Evolutionary conservation across 2,797 vertebrate species (phyloP).

Genomic region (Manis pentadactyla): DNA sequence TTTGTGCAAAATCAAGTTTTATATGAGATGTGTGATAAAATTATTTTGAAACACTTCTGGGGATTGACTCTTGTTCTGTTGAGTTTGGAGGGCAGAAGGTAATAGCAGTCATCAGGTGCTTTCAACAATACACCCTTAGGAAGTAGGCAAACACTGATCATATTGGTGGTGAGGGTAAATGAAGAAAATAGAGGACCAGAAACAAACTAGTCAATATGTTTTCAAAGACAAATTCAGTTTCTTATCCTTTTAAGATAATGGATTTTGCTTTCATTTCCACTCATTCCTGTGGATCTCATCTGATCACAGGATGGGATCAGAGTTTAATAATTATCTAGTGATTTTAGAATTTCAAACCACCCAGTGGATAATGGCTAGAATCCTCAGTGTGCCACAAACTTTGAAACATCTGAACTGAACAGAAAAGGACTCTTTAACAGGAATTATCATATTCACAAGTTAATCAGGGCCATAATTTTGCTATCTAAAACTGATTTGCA

Average conservation of each 20-base stretch:
- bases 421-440: neutral
- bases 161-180: neutral
- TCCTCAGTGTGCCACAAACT: neutral
- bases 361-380: neutral
- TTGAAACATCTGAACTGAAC: neutral
- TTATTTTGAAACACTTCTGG: neutral
- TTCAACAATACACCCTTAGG: neutral
- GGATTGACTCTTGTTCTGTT: neutral
- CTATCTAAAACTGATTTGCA: neutral
- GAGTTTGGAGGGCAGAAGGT: neutral
- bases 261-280: neutral
- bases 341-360: neutral
- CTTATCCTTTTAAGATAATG: neutral
- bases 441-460: fast-evolving
- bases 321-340: neutral
- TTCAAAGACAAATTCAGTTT: neutral
- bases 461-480: neutral
- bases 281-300: neutral
- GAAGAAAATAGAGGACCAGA: neutral
- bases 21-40: neutral
- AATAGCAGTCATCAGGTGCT: neutral
- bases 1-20: neutral
- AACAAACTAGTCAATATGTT: neutral
- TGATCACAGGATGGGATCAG: neutral
- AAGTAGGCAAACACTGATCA: neutral